Conservation (phyloP, 2,113 vertebrate genomes). For the Phylloscopus whistleri region DNA sequence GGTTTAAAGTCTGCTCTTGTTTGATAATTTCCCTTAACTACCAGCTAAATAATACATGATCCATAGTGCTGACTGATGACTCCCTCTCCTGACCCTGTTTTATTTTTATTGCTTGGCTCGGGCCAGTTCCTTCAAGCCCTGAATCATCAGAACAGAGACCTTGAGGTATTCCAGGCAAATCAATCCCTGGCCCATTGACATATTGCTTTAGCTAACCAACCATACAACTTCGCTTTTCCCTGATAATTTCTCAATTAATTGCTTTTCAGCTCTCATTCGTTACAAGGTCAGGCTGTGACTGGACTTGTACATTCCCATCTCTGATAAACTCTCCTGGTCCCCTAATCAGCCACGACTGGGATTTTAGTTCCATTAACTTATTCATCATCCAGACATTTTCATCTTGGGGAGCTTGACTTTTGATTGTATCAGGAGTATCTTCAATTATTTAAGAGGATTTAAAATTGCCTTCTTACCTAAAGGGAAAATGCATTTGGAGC, state of each 20-base stretch:
- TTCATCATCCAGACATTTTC: constrained; percentile 71
- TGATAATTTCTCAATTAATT: constrained; percentile 88
- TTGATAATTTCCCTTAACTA: constrained; percentile 47
- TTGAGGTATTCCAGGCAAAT: constrained; percentile 83
- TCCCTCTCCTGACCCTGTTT: constrained; percentile 54
- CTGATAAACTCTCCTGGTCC: constrained; percentile 63
- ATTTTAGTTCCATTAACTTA: constrained; percentile 77
- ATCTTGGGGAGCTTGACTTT: constrained; percentile 66
- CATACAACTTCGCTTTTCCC: constrained; percentile 78
- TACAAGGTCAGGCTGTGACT: constrained; percentile 83
- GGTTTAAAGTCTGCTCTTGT: neutral
- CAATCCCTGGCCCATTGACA: constrained; percentile 84
- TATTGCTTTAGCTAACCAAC: constrained; percentile 85
- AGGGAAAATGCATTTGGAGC: constrained; percentile 21
- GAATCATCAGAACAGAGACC: constrained; percentile 81
- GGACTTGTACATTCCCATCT: constrained; percentile 61
- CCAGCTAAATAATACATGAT: constrained; percentile 62
- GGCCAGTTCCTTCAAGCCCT: constrained; percentile 66
- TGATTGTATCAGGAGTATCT: constrained; percentile 66
- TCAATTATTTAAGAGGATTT: constrained; percentile 68
- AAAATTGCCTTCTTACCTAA: constrained; percentile 42
- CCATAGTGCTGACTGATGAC: constrained; percentile 32
- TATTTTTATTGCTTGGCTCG: constrained; percentile 64
- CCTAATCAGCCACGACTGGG: constrained; percentile 61
- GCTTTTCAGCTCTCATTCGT: constrained; percentile 85